Base-by-base conservation (phyloP, 2,797 vertebrate genomes). In the Melanotaenia parkinsoni region DNA sequence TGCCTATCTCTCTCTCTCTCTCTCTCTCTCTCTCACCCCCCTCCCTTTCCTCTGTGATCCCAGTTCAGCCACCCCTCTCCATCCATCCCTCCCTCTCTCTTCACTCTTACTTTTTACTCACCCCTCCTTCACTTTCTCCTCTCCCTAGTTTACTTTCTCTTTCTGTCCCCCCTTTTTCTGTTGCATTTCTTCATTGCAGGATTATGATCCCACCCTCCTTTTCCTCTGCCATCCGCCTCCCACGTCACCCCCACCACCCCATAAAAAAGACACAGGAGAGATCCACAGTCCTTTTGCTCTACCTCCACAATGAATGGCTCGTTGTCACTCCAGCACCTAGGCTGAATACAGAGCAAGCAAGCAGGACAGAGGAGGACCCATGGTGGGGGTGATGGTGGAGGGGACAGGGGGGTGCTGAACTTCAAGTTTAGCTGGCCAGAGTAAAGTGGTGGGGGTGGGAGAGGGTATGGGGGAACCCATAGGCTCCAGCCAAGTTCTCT, bases 241-340 rank as follows among this genome's bases (percentile, higher is more conserved):
- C 67, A 45, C 47, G 30, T 30, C 30, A 30, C 30, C 30, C 30
- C 28, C 62, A 38, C 72, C 87, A 63, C 68, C 70, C 40, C 53
- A 65, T 22, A 38, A 71, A 85, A 86, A 79, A 87, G 74, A 90
- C 90, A 90, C 88, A 91, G 89, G 91, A 91, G 90, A 93, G 91
- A 94, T 94, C 94, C 94, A 91, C 90, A 92, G 92, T 90, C 88
- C 88, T 89, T 90, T 86, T 79, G 86, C 83, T 93, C 91, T 84
- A 94, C 93, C 91, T 93, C 92, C 86, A 89, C 90, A 90, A 94
- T 95, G 94, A 95, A 95, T 94, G 88, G 93, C 88, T 88, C 88
- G 88, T 95, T 95, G 94, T 95, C 95, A 93, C 91, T 92, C 88
- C 87, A 92, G 91, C 92, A 95, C 93, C 93, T 93, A 91, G 88